phyloP scores from a whole-genome alignment of 2,113 vertebrate species.

The Suricata suricatta region DNA sequence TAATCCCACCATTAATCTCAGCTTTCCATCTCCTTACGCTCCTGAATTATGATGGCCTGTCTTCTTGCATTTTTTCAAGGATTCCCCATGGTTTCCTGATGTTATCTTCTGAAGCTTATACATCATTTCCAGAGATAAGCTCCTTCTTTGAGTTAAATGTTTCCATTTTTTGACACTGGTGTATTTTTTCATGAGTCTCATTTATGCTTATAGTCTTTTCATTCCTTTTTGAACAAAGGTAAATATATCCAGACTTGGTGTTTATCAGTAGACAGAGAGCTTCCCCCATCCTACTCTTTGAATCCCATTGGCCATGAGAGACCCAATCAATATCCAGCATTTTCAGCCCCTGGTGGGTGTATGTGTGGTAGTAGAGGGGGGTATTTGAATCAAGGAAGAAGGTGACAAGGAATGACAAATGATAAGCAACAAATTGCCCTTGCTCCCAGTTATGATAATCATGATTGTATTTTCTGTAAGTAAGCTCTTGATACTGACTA shows the following conservation, averaged over 20 bases:
- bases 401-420: neutral
- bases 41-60: neutral
- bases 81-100: neutral
- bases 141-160: constrained; percentile 19
- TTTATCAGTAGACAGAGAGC: neutral
- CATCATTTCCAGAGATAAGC: neutral
- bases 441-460: neutral
- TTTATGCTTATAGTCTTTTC: constrained; percentile 2
- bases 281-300: neutral
- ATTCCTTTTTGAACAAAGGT: neutral
- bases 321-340: neutral
- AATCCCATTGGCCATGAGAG: neutral
- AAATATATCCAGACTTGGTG: neutral
- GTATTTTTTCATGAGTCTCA: neutral
- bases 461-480: neutral
- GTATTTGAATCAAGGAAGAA: neutral
- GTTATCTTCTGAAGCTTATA: neutral
- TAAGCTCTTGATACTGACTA: neutral
- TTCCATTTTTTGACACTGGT: neutral
- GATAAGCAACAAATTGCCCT: neutral
- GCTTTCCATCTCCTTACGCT: neutral
- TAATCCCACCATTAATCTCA: neutral
- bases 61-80: neutral
- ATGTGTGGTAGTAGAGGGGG: too few species aligned
- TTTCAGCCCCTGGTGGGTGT: neutral